phyloP scores from a whole-genome alignment of 2,113 vertebrate species.

The Coturnix japonica region DNA sequence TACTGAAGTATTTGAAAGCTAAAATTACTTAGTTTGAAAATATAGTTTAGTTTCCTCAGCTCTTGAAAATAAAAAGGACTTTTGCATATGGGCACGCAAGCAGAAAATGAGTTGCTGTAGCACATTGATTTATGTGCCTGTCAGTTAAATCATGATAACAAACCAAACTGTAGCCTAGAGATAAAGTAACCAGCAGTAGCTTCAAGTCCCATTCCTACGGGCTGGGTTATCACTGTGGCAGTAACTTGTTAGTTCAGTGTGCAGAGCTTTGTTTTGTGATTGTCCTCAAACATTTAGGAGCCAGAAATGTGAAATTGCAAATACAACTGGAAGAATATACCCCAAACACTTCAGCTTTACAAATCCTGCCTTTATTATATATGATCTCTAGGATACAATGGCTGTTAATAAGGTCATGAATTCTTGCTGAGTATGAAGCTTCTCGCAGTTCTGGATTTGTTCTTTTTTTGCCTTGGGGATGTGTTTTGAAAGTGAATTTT shows the following conservation, averaged over 20 bases:
- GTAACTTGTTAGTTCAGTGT: fast-evolving
- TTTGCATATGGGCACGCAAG: background rate
- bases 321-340: background rate
- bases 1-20: background rate
- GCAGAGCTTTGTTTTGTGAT: background rate
- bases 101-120: background rate
- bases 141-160: background rate
- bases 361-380: background rate
- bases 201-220: background rate
- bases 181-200: background rate
- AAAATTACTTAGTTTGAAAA: background rate
- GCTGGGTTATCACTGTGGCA: background rate
- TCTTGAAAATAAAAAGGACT: background rate
- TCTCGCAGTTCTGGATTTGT: background rate
- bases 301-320: background rate
- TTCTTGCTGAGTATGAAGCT: background rate
- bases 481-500: background rate
- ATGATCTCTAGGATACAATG: background rate
- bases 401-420: background rate
- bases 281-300: fast-evolving
- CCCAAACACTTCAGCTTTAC: background rate
- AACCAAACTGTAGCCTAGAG: background rate
- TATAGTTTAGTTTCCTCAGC: background rate
- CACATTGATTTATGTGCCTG: background rate
- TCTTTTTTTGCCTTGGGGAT: background rate